Conservation (phyloP, 2,113 vertebrate species). For the Gallinago jamesoni region DNA sequence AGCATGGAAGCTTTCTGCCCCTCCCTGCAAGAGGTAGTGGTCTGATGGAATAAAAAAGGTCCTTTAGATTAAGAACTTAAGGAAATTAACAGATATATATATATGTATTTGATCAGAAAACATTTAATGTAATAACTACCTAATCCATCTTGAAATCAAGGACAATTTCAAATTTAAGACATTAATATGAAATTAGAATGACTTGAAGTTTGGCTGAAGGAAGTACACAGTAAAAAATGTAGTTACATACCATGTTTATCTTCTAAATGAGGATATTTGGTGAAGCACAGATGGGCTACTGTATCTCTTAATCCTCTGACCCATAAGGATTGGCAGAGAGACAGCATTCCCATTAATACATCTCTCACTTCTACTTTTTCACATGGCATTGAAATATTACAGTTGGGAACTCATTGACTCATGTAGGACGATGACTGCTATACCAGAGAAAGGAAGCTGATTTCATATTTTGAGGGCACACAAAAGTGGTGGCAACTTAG, state of each 20-base stretch:
- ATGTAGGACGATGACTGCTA: neutral
- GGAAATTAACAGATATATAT: neutral
- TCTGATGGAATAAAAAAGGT: neutral
- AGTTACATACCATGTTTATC: neutral
- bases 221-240: neutral
- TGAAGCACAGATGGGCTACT: conserved; percentile 33
- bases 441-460: conserved; percentile 2
- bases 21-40: neutral
- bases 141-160: conserved; percentile 12
- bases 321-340: conserved; percentile 13
- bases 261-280: neutral
- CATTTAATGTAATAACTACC: conserved; percentile 18
- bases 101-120: conserved; percentile 1
- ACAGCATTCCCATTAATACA: neutral
- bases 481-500: neutral
- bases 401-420: conserved; percentile 8
- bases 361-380: neutral
- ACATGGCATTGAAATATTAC: neutral
- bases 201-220: neutral
- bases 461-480: neutral
- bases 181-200: conserved; percentile 2
- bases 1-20: neutral
- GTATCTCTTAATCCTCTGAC: conserved; percentile 23
- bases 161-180: conserved; percentile 32
- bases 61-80: neutral